phyloP scores from a whole-genome alignment of 2,888 invertebrate species.

The Pyrrhosoma nymphula region DNA sequence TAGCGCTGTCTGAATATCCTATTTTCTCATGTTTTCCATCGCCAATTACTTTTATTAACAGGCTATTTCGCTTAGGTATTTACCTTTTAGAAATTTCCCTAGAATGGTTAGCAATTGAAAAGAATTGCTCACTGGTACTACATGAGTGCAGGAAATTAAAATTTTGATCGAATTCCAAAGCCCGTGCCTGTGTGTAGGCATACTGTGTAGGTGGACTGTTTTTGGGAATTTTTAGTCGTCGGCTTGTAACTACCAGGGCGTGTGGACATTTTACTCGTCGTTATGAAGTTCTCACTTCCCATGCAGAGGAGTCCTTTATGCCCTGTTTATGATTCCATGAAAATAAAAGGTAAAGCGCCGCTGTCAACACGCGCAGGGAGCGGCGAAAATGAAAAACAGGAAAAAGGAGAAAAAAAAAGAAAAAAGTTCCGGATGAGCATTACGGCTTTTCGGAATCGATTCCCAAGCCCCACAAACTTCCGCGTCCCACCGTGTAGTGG shows the following conservation, averaged over 20 bases:
- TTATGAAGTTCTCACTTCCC: constrained; percentile 26
- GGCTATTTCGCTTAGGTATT: too few species aligned
- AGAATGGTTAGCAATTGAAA: too few species aligned
- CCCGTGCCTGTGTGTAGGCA: too few species aligned
- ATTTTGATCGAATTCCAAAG: not conserved
- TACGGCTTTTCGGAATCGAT: constrained; percentile 1
- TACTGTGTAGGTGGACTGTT: too few species aligned
- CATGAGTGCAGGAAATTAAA: not conserved
- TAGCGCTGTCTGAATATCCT: too few species aligned
- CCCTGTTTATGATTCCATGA: not conserved
- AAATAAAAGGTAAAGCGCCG: not conserved
- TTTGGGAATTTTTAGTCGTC: not conserved
- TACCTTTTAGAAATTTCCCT: too few species aligned
- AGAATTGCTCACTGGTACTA: not conserved
- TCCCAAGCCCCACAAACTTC: not conserved
- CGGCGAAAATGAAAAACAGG: not conserved
- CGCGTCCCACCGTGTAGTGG: not conserved
- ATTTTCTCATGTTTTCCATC: too few species aligned
- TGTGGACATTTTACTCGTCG: not conserved
- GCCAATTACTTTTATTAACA: too few species aligned
- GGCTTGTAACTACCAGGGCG: not conserved
- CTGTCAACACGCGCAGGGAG: not conserved
- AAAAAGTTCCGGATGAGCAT: not conserved
- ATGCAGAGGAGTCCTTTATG: not conserved
- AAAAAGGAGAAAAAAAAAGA: not conserved